Evolutionary conservation across 1,140 invertebrate species (phyloP), one percentile per base, ranked within the genome.

Genomic region (Ceratina japonica): DNA sequence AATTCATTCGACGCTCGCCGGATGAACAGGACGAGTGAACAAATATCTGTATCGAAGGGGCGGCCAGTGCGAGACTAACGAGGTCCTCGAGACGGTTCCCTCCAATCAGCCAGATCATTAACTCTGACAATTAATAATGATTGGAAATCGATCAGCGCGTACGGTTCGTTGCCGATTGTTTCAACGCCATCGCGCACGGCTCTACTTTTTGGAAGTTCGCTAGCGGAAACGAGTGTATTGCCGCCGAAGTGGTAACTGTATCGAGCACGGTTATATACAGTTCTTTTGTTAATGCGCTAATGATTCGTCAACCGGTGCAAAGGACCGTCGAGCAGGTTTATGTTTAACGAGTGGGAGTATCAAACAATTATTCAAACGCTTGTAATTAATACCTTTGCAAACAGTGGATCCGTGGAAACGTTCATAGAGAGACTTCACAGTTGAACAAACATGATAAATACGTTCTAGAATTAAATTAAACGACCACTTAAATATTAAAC

Each of bases 101-200:
- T 74, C 75, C 84, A 88, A 89, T 88, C 87, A 87, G 80, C 79
- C 73, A 69, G 80, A 87, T 86, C 87, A 84, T 84, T 87, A 88
- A 86, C 81, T 83, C 73, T 51, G 78, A 80, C 88, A 88, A 89
- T 89, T 87, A 88, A 87, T 87, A 89, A 87, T 80, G 80, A 87
- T 88, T 76, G 71, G 69, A 84, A 83, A 86, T 89, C 87, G 82
- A 88, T 88, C 80, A 66, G 13, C 3, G 12, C 13, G 13, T 2
- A 13, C 13, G 13, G 31, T 59, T 78, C 59, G 68, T 62, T 54
- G 4, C 10, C 66, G 24, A 71, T 71, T 71, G 75, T 76, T 76
- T 69, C 65, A 2, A 16, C 15, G 20, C 15, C 15, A 18, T 77
- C 58, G 8, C 24, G 31, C 3, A 54, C 52, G n/a, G 22, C 15